A percentile compares a stretch with the other conserved stretches of the same genome.
Conservation (phyloP, 2,113 vertebrate species). For the Scomber scombrus region DNA sequence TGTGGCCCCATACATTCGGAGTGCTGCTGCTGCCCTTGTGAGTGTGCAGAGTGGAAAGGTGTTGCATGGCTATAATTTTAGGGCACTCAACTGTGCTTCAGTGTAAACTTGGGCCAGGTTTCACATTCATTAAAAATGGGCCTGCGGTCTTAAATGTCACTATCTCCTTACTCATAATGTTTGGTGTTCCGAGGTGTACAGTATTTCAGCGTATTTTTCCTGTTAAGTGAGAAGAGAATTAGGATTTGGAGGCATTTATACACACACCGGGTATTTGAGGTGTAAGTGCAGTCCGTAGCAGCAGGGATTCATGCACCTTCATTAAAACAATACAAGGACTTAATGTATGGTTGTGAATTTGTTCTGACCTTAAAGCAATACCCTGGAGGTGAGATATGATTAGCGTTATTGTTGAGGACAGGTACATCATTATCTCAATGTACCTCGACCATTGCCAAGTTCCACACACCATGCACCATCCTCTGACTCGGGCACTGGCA, state of each 20-base stretch:
- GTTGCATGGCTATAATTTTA: slow-evolving; percentile 85
- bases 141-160: slow-evolving; percentile 66
- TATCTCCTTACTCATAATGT: slow-evolving; percentile 67
- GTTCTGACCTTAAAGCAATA: slow-evolving; percentile 84
- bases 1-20: slow-evolving; percentile 84
- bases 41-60: slow-evolving; percentile 91
- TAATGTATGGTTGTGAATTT: slow-evolving; percentile 83
- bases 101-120: slow-evolving; percentile 55
- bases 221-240: slow-evolving; percentile 46
- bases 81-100: slow-evolving; percentile 30
- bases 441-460: slow-evolving; percentile 78
- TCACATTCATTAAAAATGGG: slow-evolving; percentile 79
- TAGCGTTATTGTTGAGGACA: slow-evolving; percentile 87
- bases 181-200: slow-evolving; percentile 45
- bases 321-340: slow-evolving; percentile 84
- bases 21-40: slow-evolving; percentile 85
- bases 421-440: slow-evolving; percentile 87
- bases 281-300: slow-evolving; percentile 49
- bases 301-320: slow-evolving; percentile 70
- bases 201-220: slow-evolving; percentile 22
- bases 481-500: slow-evolving; percentile 72
- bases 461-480: slow-evolving; percentile 70
- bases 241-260: slow-evolving; percentile 55
- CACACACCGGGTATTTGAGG: slow-evolving; percentile 62
- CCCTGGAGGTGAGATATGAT: slow-evolving; percentile 86